These are phyloP conservation scores for Athrips mouffetella DNA, from an alignment of 2,888 invertebrate species.

Conservation along the genomic window DNA sequence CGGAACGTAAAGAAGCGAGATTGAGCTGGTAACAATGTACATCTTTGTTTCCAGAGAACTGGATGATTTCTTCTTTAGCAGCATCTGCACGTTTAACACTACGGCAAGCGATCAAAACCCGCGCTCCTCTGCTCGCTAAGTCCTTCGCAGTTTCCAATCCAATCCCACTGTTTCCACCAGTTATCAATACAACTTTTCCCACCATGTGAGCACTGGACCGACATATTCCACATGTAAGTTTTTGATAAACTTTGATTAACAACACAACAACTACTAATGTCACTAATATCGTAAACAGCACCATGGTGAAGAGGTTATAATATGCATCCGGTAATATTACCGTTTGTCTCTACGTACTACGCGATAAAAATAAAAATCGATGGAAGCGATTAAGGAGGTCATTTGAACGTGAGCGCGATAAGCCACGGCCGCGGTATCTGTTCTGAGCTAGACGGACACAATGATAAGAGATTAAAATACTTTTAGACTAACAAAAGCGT, in stretches of 20 bases:
- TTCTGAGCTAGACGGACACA: background rate
- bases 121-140: constrained; percentile 70
- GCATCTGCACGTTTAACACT: constrained; percentile 53
- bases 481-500: constrained; percentile 2
- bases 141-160: constrained; percentile 75
- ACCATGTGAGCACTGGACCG: constrained; percentile 66
- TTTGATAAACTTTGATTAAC: constrained; percentile 57
- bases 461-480: constrained; percentile 8
- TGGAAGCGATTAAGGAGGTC: constrained; percentile 16
- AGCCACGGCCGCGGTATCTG: constrained; percentile 1
- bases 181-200: constrained; percentile 67
- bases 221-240: constrained; percentile 61
- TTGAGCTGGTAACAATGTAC: constrained; percentile 59
- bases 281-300: constrained; percentile 38
- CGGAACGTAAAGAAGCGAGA: constrained; percentile 64
- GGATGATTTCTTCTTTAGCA: constrained; percentile 60
- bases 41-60: constrained; percentile 54
- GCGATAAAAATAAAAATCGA: constrained; percentile 11
- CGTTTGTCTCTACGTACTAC: background rate
- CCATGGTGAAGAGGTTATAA: constrained; percentile 31
- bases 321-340: constrained; percentile 11
- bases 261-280: constrained; percentile 37
- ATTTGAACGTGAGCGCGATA: constrained; percentile 9
- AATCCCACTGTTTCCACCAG: constrained; percentile 71
- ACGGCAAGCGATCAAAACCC: constrained; percentile 72